Evolutionary conservation across 2,113 vertebrate species (phyloP), one percentile per base, ranked within the genome.

Genomic region (Oreochromis spilurus): DNA sequence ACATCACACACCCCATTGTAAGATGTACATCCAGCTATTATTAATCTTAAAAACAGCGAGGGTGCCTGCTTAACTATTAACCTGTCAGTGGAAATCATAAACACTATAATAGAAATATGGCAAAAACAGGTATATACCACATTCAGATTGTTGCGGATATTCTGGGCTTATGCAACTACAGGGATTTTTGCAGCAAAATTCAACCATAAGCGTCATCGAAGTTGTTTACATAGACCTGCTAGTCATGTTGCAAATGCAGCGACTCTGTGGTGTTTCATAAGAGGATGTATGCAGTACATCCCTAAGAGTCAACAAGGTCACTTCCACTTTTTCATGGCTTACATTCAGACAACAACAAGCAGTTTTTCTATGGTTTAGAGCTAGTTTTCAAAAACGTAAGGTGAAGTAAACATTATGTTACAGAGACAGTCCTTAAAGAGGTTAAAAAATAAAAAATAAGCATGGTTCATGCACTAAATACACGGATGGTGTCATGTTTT

Each of bases 271-370:
- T 38, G 84, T 96, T 96, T 93, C 93, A 94, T 92, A 96, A 97
- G 95, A 95, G 96, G 95, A 97, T 95, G 93, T 96, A 95, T 85
- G 93, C 86, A 82, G 91, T 24, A 90, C 87, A 82, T 92, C 92
- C 92, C 86, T 86, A 52, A 84, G 84, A 92, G 92, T 96, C 95
- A 96, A 96, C 93, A 95, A 88, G 89, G 89, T 92, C 92, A 95
- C 95, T 97, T 97, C 96, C 96, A 96, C 95, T 94, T 96, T 96
- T 95, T 93, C 62, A 85, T 17, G 67, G 84, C 62, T 91, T 89
- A 79, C 87, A 92, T 16, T 83, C 55, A 57, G 24, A 82, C 45
- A 89, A 87, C 48, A 86, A 88, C 89, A 90, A 88, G 84, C 7
- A 16, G 67, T 1, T 7, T 58, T 26, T 12, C 9, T 11, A 6